phyloP scores from a whole-genome alignment of 2,888 invertebrate genomes.

The Sphaerophoria rueppellii region DNA sequence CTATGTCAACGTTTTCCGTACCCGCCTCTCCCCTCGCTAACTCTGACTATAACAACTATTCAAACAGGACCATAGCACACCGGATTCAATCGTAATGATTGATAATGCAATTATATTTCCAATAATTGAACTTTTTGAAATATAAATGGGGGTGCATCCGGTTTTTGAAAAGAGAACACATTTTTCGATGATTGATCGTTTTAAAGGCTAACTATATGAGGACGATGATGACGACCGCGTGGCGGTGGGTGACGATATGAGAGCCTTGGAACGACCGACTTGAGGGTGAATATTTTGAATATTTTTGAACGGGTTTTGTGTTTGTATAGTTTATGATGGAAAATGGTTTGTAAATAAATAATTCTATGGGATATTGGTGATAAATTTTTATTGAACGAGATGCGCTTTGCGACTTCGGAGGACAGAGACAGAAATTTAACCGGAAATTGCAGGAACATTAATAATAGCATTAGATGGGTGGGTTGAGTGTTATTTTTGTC shows the following conservation, averaged over 20 bases:
- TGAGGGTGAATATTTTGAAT: not conserved
- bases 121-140: conserved; percentile 66
- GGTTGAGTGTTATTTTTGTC: too few relatives aligned
- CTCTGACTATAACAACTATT: not conserved
- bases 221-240: not conserved
- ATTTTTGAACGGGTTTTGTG: not conserved
- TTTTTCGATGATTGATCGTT: conserved; percentile 52
- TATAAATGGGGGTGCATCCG: conserved; percentile 66
- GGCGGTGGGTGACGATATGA: not conserved
- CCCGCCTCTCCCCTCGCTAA: not conserved
- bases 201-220: not conserved
- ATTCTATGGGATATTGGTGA: conserved; percentile 34
- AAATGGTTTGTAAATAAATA: conserved; percentile 35
- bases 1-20: conserved; percentile 43
- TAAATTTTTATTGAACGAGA: conserved; percentile 8
- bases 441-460: conserved; percentile 25
- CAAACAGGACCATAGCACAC: not conserved
- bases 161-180: conserved; percentile 21
- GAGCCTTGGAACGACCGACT: conserved; percentile 12
- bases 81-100: conserved; percentile 66
- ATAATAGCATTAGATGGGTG: not conserved
- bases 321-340: conserved; percentile 22
- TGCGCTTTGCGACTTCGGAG: not conserved
- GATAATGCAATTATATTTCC: conserved; percentile 73
- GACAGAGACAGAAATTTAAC: not conserved